Base-by-base conservation (phyloP, 2,113 vertebrate species). In the Hystrix cristata region DNA sequence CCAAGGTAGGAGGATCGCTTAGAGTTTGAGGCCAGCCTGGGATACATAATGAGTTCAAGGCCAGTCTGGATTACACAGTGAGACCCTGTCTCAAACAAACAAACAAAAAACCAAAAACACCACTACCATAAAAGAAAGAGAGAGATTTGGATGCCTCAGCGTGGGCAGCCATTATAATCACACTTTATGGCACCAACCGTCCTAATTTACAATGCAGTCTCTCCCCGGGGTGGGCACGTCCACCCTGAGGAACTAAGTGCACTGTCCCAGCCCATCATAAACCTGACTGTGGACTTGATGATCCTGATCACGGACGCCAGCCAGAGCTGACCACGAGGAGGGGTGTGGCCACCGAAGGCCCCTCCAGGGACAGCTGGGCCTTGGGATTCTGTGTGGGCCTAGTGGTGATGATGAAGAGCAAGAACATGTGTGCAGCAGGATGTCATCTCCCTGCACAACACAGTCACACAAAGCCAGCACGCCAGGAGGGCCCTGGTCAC, bases 211-310 rank as follows among this genome's bases (percentile, higher is more conserved):
- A 62, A 48, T 0, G 5, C 13, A 64, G 16, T 38, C 43, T 34
- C 5, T 21, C 11, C 10, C 5, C 18, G 5, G 34, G 43, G 38
- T 15, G 51, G 19, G 43, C 18, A 29, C 53, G 2, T 69, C 7
- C 27, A 19, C 3, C 3, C 18, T 18, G 2, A n/a, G 57, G 38
- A 18, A 31, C 76, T 43, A 13, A 31, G 43, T 18, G 59, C 60
- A 3, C 65, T 23, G 25, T 53, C 10, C 31, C 16, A 34, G 5
- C 3, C 27, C 5, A 2, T 19, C 31, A 59, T 6, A 18, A 34
- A 6, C 18, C 15, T 21, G 4, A 3, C 3, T 6, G 5, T 1
- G 12, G 0, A 14, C 21, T 18, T 72, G 46, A 7, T 9, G 65
- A 25, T 7, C 84, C 38, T 43, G 1, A 59, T 51, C 27, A 13